Base-by-base conservation (phyloP, 1,140 invertebrate genomes). In the Lanistes nyassanus region DNA sequence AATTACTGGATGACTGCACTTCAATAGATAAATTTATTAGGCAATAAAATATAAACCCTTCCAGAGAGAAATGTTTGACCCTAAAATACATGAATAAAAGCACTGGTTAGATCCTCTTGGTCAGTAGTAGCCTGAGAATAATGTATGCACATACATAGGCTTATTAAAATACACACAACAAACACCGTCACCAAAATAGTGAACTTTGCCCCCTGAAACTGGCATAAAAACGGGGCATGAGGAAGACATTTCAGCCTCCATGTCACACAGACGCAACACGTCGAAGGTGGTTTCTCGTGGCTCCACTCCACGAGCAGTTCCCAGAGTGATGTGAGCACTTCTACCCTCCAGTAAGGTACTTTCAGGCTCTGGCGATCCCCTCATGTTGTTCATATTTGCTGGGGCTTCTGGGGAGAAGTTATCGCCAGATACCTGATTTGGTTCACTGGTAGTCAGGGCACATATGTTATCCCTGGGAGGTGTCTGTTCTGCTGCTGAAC, bases 281-380 rank as follows among this genome's bases (percentile, higher is more conserved):
- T 83, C 84, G 53, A 73, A 71, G 65, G 78, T 81, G 1, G 78
- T 79, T 64, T 80, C 69, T 21, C 65, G 65, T n/a, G 81, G 65
- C 23, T 64, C 56, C 2, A 80, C 31, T 31, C 79, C 79, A 29
- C 68, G 42, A 6, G 79, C 78, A 39, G 76, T 80, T 55, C 68
- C 79, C 23, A 83, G 51, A 34, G 84, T 84, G n/a, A 83, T 76
- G 71, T 85, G 84, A 60, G 81, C 81, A 60, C 75, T 76, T 26
- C 80, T 79, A 11, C 78, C 76, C 19, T 47, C 9, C 5, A n/a
- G n/a, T n/a, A n/a, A n/a, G 42, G n/a, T 68, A 16, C 55, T 67
- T 26, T 47, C n/a, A n/a, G n/a, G n/a, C n/a, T n/a, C n/a, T n/a
- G n/a, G n/a, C n/a, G n/a, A n/a, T n/a, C n/a, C n/a, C n/a, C n/a